Base-by-base conservation (phyloP, 2,797 vertebrate genomes). In the Allobates femoralis region DNA sequence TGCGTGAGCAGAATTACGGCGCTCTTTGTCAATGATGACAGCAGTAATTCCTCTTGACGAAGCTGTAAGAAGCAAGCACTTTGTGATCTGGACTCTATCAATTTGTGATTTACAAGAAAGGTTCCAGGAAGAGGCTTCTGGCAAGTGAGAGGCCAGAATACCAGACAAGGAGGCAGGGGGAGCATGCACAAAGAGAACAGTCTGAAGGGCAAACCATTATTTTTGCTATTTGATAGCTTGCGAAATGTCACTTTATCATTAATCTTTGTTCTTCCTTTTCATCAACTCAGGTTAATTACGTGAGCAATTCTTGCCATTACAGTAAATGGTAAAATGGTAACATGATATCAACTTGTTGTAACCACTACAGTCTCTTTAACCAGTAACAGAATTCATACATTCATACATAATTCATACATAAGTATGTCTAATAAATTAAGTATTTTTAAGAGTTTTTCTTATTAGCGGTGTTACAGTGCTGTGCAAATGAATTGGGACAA, bases 81-180 rank as follows among this genome's bases (percentile, higher is more conserved):
- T 88, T 85, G 66, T 88, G 78, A 81, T 88, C 87, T 81, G 58
- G 78, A 88, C 83, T 88, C 78, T 88, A 88, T 88, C 83, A 85
- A 88, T 81, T 76, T 79, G 83, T 88, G 87, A 88, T 88, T 88
- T 88, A 87, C 83, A 85, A 85, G 87, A 50, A 56, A 85, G 69
- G 87, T 81, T 83, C 87, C 83, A 77, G 83, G 32, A 81, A 67
- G 87, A 81, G 46, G 56, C 58, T 80, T n/a, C 16, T 5, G 58
- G 67, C 26, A 77, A 84, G 69, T 64, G 67, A 84, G 30, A 88
- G 79, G 71, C 50, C 69, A 77, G 4, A n/a, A n/a, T 46, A 34
- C 50, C 55, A 86, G 73, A 82, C 79, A 86, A 62, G 30, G 30
- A 78, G 51, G 84, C 46, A 66, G 30, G 30, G 18, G 37, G 50